A percentile compares a stretch with the other conserved stretches of the same genome.
Evolutionary conservation across 1,140 invertebrate genomes (phyloP).

Genomic region (Chlorops oryzae): DNA sequence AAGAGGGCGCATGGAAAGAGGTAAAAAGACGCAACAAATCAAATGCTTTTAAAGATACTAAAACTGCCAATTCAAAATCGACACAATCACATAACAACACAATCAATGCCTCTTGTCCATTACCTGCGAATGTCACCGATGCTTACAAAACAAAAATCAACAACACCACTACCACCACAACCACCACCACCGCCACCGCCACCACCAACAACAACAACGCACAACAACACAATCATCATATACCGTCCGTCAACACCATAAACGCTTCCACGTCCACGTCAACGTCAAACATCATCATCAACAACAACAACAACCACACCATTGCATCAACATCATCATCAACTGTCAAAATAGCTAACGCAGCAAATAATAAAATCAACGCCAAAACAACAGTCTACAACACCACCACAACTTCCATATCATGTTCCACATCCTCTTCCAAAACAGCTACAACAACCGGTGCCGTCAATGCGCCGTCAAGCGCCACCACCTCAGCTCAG

Average conservation of each 20-base stretch:
- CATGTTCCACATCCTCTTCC: slow-evolving; percentile 41
- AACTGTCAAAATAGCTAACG: slow-evolving; percentile 5
- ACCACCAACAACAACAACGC: slow-evolving; percentile 14
- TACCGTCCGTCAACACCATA: slow-evolving; percentile 34
- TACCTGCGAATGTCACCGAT: too few species aligned
- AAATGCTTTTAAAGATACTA: slow-evolving; percentile 48
- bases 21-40: slow-evolving; percentile 54
- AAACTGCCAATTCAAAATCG: slow-evolving; percentile 30
- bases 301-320: slow-evolving; percentile 19
- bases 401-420: slow-evolving; percentile 21
- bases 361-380: too few species aligned
- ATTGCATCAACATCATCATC: slow-evolving; percentile 11
- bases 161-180: slow-evolving; percentile 9
- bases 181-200: slow-evolving; percentile 12
- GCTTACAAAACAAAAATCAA: too few species aligned
- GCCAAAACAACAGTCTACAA: slow-evolving; percentile 20
- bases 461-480: too few species aligned
- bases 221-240: slow-evolving; percentile 19
- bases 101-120: too few species aligned
- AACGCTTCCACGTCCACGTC: slow-evolving; percentile 14
- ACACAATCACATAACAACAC: slow-evolving; percentile 30
- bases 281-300: slow-evolving; percentile 22
- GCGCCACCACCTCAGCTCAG: too few species aligned
- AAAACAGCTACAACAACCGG: slow-evolving; percentile 39
- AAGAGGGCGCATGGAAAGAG: slow-evolving; percentile 49